Conservation (phyloP, 2,888 invertebrate genomes). For the Latheticus oryzae region DNA sequence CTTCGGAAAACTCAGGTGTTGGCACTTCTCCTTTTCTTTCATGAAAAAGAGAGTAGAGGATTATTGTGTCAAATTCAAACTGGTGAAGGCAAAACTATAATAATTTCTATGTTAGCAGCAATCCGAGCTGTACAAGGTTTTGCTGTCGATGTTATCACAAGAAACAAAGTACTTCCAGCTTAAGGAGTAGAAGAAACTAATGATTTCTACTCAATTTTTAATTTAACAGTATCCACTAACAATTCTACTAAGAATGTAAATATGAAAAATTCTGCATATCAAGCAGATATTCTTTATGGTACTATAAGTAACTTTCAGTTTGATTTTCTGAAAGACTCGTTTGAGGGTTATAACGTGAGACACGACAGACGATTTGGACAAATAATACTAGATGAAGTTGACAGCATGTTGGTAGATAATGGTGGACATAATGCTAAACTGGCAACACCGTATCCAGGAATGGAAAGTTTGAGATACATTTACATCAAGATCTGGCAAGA, state of each 20-base stretch:
- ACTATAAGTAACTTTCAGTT: conserved; percentile 28
- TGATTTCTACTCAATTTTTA: conserved; percentile 21
- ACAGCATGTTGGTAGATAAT: conserved; percentile 33
- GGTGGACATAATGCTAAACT: conserved; percentile 31
- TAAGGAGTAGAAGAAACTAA: conserved; percentile 6
- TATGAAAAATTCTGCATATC: too few relatives aligned
- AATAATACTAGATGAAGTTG: conserved; percentile 35
- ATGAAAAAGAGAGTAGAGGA: conserved; percentile 1
- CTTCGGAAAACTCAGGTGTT: conserved; percentile 23
- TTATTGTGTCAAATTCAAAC: conserved; percentile 28
- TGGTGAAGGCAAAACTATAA: conserved; percentile 38
- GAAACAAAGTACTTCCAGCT: conserved; percentile 14
- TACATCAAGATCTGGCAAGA: conserved; percentile 32
- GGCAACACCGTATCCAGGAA: conserved; percentile 24
- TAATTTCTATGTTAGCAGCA: conserved; percentile 26
- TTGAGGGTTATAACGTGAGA: conserved; percentile 22
- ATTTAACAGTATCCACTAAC: conserved; percentile 17
- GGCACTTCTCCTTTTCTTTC: conserved; percentile 15
- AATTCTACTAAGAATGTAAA: too few relatives aligned
- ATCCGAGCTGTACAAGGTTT: conserved; percentile 17
- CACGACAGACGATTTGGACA: conserved; percentile 15
- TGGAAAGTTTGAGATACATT: conserved; percentile 24
- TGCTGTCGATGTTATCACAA: conserved; percentile 33
- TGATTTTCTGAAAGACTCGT: conserved; percentile 25
- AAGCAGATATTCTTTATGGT: conserved; percentile 32